Conservation (phyloP, 1,140 invertebrate species). For the Rhagoletis pomonella region DNA sequence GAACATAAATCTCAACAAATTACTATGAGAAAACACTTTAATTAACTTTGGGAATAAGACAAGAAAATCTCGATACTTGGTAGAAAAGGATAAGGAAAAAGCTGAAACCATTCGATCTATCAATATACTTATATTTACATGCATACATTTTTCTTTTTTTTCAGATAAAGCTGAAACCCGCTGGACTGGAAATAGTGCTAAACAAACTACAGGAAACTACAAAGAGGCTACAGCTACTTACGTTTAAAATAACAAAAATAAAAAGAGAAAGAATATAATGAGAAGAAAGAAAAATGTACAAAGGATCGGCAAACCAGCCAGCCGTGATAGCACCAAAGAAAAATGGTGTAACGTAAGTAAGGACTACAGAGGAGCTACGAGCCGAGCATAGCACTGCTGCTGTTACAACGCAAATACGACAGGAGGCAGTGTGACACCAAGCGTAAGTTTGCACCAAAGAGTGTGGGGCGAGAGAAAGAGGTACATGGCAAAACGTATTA, state of each 20-base stretch:
- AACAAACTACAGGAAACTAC: conserved; percentile 12
- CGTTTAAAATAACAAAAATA: neutral
- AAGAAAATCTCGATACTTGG: neutral
- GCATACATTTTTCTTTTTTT: neutral
- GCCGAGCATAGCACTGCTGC: neutral
- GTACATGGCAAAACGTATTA: conserved; percentile 12
- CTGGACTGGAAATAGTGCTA: neutral
- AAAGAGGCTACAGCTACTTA: neutral
- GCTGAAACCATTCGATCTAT: neutral
- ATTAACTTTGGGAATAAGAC: neutral
- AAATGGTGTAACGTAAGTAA: neutral
- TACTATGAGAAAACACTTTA: neutral
- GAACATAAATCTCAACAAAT: neutral
- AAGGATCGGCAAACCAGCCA: neutral
- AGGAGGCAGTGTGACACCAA: neutral
- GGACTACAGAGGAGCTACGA: neutral
- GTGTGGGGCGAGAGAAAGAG: neutral
- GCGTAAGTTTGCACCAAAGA: too few relatives aligned
- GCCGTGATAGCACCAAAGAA: neutral
- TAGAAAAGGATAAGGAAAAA: neutral
- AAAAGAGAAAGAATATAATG: conserved; percentile 6
- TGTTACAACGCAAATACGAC: neutral
- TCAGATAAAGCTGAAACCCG: neutral
- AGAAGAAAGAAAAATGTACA: conserved; percentile 5
- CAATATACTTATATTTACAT: too few relatives aligned